These are phyloP conservation scores for Neofelis nebulosa DNA, from an alignment of 2,113 vertebrate species.

Conservation along the genomic window DNA sequence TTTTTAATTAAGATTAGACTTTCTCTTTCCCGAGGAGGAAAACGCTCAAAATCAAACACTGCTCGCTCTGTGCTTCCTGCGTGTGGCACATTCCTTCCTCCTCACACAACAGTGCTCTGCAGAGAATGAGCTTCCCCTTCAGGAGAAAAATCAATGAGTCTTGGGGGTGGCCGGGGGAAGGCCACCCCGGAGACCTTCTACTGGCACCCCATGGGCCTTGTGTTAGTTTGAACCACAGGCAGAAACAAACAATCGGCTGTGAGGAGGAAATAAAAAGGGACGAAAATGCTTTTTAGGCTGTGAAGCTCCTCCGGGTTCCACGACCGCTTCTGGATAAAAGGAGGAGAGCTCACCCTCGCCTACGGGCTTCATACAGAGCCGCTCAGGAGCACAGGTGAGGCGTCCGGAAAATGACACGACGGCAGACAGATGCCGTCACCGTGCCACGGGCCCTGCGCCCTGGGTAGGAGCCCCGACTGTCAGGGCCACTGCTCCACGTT, in stretches of 20 bases:
- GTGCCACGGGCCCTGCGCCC: rapidly evolving
- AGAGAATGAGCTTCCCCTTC: rapidly evolving
- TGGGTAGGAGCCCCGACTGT: rapidly evolving
- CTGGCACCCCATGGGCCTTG: rapidly evolving
- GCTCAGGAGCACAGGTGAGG: rapidly evolving
- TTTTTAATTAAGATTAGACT: constrained; percentile 47
- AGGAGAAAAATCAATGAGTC: rapidly evolving
- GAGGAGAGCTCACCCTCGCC: too few relatives aligned
- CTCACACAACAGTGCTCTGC: rapidly evolving
- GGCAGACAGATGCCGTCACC: rapidly evolving
- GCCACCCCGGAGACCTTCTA: rapidly evolving
- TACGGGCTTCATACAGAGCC: neutral
- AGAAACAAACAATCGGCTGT: neutral
- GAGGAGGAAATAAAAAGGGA: rapidly evolving
- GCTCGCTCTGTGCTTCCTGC: rapidly evolving
- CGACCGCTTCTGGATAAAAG: rapidly evolving
- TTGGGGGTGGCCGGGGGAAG: rapidly evolving
- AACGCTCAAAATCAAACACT: rapidly evolving
- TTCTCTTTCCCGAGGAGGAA: constrained; percentile 18
- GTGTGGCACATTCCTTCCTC: rapidly evolving
- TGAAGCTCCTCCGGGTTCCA: rapidly evolving
- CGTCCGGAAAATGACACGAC: rapidly evolving
- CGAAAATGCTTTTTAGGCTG: rapidly evolving
- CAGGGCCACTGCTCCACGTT: rapidly evolving
- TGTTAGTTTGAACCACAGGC: neutral